Percentiles rank a stretch among this genome's conserved stretches.
These are phyloP conservation scores for Molorchus minor DNA, from an alignment of 2,888 invertebrate genomes.

Conservation along the genomic window DNA sequence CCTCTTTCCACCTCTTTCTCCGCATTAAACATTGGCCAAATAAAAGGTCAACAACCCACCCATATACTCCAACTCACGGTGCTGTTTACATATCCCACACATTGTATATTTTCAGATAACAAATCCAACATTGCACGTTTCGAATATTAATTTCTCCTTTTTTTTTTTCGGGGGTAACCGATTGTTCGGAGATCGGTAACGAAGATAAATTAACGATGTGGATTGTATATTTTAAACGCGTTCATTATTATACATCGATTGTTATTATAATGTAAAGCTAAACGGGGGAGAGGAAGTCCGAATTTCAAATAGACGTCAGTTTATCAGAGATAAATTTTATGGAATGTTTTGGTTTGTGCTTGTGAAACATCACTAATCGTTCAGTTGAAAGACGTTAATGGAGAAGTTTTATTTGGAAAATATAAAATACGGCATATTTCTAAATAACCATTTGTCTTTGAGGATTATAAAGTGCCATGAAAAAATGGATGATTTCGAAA, in stretches of 20 bases:
- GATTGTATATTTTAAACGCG: constrained; percentile 4
- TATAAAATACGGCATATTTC: too few species aligned
- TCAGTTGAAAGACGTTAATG: too few species aligned
- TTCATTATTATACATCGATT: constrained; percentile 2
- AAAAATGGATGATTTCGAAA: too few species aligned
- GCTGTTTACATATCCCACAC: constrained; percentile 27
- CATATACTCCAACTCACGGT: neutral
- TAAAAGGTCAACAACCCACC: constrained; percentile 16
- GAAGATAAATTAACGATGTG: constrained; percentile 6
- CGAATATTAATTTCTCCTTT: constrained; percentile 18
- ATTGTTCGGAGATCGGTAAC: constrained; percentile 3
- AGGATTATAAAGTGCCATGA: too few species aligned
- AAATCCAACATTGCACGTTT: constrained; percentile 23
- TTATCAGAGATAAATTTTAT: neutral
- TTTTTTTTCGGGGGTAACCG: constrained; percentile 14
- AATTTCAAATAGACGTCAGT: constrained; percentile 1
- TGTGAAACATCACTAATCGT: constrained; percentile 11
- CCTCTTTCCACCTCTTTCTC: neutral
- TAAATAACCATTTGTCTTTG: too few species aligned
- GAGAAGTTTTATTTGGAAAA: too few species aligned
- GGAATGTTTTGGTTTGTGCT: neutral
- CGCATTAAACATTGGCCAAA: neutral
- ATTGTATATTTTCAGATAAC: constrained; percentile 30
- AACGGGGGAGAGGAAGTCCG: neutral
- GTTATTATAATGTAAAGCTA: neutral